Evolutionary conservation across 1,140 invertebrate species (phyloP).

Genomic region (Ips nitidus): DNA sequence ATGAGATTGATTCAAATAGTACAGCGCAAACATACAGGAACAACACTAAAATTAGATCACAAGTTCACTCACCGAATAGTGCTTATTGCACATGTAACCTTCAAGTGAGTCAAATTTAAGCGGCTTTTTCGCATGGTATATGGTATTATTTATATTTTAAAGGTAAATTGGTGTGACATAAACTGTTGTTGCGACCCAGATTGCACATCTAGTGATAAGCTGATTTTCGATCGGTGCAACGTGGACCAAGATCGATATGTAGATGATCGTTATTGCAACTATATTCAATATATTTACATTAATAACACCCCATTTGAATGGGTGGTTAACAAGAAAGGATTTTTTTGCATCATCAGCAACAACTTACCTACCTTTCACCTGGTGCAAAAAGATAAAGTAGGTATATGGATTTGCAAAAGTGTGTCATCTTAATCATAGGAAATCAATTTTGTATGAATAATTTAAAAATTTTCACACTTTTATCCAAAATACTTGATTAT

Average conservation of each 20-base stretch:
- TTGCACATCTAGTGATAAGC: slow-evolving; percentile 59
- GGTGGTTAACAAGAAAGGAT: slow-evolving; percentile 50
- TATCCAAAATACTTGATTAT: too few relatives aligned
- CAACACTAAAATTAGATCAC: not conserved
- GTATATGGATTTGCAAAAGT: not conserved
- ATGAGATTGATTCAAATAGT: not conserved
- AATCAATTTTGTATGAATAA: too few relatives aligned
- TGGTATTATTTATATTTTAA: slow-evolving; percentile 14
- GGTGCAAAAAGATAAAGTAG: slow-evolving; percentile 46
- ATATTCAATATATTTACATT: slow-evolving; percentile 52
- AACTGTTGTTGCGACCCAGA: slow-evolving; percentile 77
- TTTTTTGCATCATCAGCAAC: slow-evolving; percentile 63
- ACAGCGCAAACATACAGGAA: not conserved
- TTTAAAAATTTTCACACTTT: too few relatives aligned
- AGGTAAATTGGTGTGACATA: slow-evolving; percentile 61
- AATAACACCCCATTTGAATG: slow-evolving; percentile 54
- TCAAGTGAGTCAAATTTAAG: slow-evolving; percentile 19
- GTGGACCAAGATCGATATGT: slow-evolving; percentile 38
- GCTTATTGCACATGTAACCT: slow-evolving; percentile 36
- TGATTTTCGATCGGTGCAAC: slow-evolving; percentile 60
- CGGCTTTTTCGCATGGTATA: not conserved
- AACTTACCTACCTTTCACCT: slow-evolving; percentile 56
- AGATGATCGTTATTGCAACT: slow-evolving; percentile 52
- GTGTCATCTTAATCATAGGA: too few relatives aligned
- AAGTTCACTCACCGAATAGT: not conserved